Evolutionary conservation across 2,797 vertebrate species (phyloP).

Genomic region (Pipistrellus pipistrellus): DNA sequence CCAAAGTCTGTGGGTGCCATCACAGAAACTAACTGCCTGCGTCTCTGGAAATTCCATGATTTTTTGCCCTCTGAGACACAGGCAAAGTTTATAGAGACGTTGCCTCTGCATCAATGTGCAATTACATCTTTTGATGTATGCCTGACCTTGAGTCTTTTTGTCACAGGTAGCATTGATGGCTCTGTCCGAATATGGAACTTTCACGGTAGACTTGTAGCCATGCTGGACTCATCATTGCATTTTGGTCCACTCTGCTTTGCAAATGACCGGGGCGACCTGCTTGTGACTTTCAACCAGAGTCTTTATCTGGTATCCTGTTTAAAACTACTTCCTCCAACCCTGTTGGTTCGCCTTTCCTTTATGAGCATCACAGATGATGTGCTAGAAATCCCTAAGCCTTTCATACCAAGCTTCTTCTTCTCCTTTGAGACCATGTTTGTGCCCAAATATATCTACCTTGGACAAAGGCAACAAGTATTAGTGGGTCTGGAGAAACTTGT

Average conservation of each 20-base stretch:
- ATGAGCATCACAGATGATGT: conserved; percentile 76
- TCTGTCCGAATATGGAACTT: conserved; percentile 84
- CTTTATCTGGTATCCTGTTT: conserved; percentile 84
- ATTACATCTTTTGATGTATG: conserved; percentile 86
- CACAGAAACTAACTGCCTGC: conserved; percentile 81
- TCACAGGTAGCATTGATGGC: conserved; percentile 77
- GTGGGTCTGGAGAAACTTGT: conserved; percentile 66
- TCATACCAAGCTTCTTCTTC: conserved; percentile 80
- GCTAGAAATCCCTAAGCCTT: conserved; percentile 77
- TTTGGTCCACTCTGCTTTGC: conserved; percentile 86
- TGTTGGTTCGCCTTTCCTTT: conserved; percentile 64
- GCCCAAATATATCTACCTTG: conserved; percentile 86
- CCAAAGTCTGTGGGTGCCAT: conserved; percentile 82
- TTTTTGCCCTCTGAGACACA: conserved; percentile 55
- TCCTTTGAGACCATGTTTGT: conserved; percentile 82
- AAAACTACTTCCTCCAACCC: conserved; percentile 71
- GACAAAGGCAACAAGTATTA: conserved; percentile 75
- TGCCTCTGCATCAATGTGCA: conserved; percentile 76
- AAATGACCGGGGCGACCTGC: conserved; percentile 84
- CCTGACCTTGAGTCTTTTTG: conserved; percentile 79
- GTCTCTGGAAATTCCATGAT: conserved; percentile 80
- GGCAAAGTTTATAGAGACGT: conserved; percentile 59
- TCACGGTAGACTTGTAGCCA: conserved; percentile 80
- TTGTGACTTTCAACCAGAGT: conserved; percentile 82
- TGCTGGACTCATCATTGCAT: conserved; percentile 79